These are phyloP conservation scores for Nemotelus pantherinus DNA, from an alignment of 2,888 invertebrate species.

Conservation along the genomic window DNA sequence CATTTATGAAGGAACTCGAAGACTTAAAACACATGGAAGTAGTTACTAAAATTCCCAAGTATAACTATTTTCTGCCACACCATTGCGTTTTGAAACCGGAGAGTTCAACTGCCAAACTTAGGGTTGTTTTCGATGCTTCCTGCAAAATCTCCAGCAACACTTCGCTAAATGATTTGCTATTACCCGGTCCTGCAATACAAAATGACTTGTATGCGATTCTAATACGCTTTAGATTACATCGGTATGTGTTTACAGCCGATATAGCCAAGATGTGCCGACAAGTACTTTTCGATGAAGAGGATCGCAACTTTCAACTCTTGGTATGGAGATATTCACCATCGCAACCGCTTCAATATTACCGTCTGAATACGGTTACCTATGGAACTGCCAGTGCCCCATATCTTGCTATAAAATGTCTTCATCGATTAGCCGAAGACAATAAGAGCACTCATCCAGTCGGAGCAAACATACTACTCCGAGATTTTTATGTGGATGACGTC, in stretches of 20 bases:
- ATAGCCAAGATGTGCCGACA: constrained; percentile 49
- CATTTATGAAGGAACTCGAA: background rate
- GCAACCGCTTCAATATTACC: too few relatives aligned
- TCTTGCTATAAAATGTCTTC: too few relatives aligned
- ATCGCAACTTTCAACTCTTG: constrained; percentile 24
- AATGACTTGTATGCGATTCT: constrained; percentile 28
- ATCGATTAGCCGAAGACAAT: too few relatives aligned
- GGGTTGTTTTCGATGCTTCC: constrained; percentile 45
- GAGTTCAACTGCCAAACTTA: constrained; percentile 42
- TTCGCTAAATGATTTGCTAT: constrained; percentile 46
- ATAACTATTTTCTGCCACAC: constrained; percentile 48
- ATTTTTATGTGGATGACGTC: constrained; percentile 54
- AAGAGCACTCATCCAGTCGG: too few relatives aligned
- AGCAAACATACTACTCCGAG: too few relatives aligned
- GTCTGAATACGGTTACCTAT: too few relatives aligned
- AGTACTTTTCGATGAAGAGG: constrained; percentile 3
- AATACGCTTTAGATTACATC: constrained; percentile 36
- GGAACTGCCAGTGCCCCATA: too few relatives aligned
- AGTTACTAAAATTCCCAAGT: too few relatives aligned
- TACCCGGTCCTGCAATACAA: constrained; percentile 47
- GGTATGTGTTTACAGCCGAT: constrained; percentile 53
- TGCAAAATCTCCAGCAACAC: constrained; percentile 5
- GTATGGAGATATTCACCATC: constrained; percentile 31
- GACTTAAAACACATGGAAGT: background rate
- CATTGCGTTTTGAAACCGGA: constrained; percentile 44